Percentiles rank a stretch among this genome's conserved stretches.
Conservation (phyloP, 2,113 vertebrate species). For the Pantherophis guttatus region DNA sequence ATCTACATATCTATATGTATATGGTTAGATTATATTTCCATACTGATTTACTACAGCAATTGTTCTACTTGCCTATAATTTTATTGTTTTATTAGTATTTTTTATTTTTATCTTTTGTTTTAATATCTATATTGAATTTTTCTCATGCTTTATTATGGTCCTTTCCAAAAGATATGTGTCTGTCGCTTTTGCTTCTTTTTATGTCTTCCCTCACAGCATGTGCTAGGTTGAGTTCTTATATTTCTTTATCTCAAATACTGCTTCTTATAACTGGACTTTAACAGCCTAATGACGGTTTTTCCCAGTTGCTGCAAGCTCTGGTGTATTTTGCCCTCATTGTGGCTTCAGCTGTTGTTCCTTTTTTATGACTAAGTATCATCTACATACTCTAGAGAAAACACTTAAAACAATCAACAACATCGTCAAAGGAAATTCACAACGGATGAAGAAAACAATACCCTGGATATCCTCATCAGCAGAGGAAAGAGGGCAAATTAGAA, state of each 20-base stretch:
- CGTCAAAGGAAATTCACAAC: not conserved
- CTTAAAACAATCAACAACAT: not conserved
- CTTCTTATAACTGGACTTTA: not conserved
- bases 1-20: not conserved
- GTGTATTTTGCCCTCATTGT: not conserved
- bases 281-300: not conserved
- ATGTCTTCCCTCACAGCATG: not conserved
- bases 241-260: not conserved
- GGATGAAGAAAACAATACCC: not conserved
- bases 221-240: not conserved
- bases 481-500: not conserved
- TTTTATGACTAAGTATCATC: not conserved
- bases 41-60: not conserved
- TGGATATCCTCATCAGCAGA: not conserved
- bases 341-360: not conserved
- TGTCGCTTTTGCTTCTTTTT: not conserved
- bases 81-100: not conserved
- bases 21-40: not conserved
- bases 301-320: not conserved
- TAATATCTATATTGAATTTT: not conserved
- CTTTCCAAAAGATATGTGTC: not conserved
- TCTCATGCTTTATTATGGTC: not conserved
- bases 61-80: not conserved
- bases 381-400: not conserved
- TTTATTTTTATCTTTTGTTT: not conserved